A percentile compares a stretch with the other conserved stretches of the same genome.
Evolutionary conservation across 2,797 vertebrate species (phyloP).

Genomic region (Pampus argenteus): DNA sequence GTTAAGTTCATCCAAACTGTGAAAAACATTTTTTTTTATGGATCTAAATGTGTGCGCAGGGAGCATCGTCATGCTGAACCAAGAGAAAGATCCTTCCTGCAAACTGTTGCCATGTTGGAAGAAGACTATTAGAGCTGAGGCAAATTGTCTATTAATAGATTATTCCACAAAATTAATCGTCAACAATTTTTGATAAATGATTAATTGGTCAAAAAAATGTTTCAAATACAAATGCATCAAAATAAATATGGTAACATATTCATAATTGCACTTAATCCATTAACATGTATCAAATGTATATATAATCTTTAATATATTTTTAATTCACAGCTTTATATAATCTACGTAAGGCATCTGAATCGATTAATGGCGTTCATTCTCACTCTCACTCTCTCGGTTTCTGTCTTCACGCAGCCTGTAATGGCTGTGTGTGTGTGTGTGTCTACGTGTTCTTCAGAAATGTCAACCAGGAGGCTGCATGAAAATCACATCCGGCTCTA

Average conservation of each 20-base stretch:
- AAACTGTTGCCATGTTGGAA: not conserved
- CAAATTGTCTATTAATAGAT: not conserved
- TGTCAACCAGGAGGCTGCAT: slow-evolving; percentile 75
- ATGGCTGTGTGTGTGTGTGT: slow-evolving; percentile 34
- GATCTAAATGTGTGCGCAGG: not conserved
- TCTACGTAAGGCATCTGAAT: not conserved
- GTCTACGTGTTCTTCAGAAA: slow-evolving; percentile 59
- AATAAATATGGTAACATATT: too few species aligned
- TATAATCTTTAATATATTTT: not conserved
- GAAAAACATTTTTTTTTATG: slow-evolving; percentile 1
- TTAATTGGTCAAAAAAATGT: not conserved
- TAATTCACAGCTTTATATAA: slow-evolving; percentile 3
- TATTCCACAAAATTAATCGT: too few species aligned
- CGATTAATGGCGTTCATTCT: slow-evolving; percentile 25
- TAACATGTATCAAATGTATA: not conserved
- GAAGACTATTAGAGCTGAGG: not conserved
- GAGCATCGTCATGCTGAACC: not conserved
- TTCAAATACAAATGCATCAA: not conserved
- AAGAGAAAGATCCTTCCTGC: not conserved
- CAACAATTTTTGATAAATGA: not conserved
- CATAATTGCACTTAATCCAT: not conserved
- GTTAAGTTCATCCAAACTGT: not conserved
- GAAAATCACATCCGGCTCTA: slow-evolving; percentile 70
- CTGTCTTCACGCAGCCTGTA: slow-evolving; percentile 27
- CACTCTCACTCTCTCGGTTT: slow-evolving; percentile 25